Percentiles rank a stretch among this genome's conserved stretches.
Evolutionary conservation across 2,888 invertebrate genomes (phyloP).

Genomic region (Blomia tropicalis): DNA sequence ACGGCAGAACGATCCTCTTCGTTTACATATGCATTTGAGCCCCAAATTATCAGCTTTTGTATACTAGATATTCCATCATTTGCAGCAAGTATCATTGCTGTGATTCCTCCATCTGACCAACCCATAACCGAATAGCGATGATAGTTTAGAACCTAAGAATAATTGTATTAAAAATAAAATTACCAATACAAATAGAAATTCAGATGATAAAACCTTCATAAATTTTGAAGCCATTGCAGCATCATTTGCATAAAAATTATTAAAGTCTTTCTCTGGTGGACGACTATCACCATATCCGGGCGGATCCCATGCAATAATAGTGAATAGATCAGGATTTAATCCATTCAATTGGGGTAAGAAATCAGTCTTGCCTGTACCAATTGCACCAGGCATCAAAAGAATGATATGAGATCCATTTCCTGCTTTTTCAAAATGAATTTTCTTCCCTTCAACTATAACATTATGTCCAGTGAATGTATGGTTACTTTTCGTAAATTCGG

Average conservation of each 20-base stretch:
- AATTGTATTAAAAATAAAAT: background rate
- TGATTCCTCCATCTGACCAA: slow-evolving; percentile 77
- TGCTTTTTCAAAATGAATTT: slow-evolving; percentile 48
- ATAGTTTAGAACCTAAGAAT: slow-evolving; percentile 41
- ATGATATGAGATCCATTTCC: slow-evolving; percentile 47
- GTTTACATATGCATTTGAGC: slow-evolving; percentile 55
- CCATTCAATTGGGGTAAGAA: slow-evolving; percentile 47
- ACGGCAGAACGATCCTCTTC: slow-evolving; percentile 52
- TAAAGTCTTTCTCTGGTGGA: slow-evolving; percentile 36
- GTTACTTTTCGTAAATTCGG: background rate
- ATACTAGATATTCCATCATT: slow-evolving; percentile 47
- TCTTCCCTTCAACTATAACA: slow-evolving; percentile 44
- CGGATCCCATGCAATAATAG: slow-evolving; percentile 36
- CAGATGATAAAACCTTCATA: slow-evolving; percentile 28
- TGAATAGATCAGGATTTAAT: slow-evolving; percentile 41
- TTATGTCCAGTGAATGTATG: slow-evolving; percentile 24
- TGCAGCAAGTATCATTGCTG: slow-evolving; percentile 58
- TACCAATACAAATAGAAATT: background rate
- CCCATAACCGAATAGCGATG: slow-evolving; percentile 59
- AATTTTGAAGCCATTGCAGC: slow-evolving; percentile 35
- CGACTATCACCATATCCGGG: slow-evolving; percentile 37
- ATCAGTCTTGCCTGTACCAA: slow-evolving; percentile 61
- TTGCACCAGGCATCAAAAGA: slow-evolving; percentile 59
- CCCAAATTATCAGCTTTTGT: slow-evolving; percentile 58
- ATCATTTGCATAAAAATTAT: slow-evolving; percentile 34